Percentiles rank a stretch among this genome's conserved stretches.
Evolutionary conservation across 2,888 invertebrate species (phyloP).

Genomic region (Gymnocheta viridis): DNA sequence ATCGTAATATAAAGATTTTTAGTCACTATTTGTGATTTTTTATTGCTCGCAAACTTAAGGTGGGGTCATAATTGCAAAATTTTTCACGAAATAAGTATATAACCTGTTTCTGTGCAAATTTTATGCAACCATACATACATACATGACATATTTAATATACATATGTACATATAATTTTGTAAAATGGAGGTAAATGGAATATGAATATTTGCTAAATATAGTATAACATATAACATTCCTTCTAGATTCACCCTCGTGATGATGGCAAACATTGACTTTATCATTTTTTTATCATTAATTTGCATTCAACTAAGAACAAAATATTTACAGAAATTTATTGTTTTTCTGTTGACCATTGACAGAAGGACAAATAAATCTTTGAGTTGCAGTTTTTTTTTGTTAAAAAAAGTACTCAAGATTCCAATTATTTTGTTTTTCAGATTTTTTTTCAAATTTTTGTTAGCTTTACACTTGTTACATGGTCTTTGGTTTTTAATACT

Average conservation of each 20-base stretch:
- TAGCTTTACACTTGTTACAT: constrained; percentile 39
- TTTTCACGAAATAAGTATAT: too few species aligned
- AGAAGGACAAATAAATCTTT: constrained; percentile 80
- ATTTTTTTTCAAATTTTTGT: constrained; percentile 41
- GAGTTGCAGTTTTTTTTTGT: neutral
- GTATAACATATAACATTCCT: too few species aligned
- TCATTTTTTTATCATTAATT: constrained; percentile 54
- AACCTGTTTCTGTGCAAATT: too few species aligned
- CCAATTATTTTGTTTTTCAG: constrained; percentile 42
- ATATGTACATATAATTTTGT: too few species aligned
- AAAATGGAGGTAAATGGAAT: too few species aligned
- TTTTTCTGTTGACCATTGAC: constrained; percentile 80
- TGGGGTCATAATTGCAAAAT: too few species aligned
- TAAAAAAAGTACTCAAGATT: constrained; percentile 70
- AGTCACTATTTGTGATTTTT: too few species aligned
- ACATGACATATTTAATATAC: too few species aligned
- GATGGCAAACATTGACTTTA: constrained; percentile 27
- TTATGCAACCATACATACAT: too few species aligned
- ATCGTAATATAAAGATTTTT: too few species aligned
- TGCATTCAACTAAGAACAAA: constrained; percentile 37
- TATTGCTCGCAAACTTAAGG: too few species aligned
- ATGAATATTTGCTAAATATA: too few species aligned
- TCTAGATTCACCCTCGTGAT: constrained; percentile 9
- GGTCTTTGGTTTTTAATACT: constrained; percentile 34
- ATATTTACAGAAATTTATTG: constrained; percentile 71